Conservation (phyloP, 2,113 vertebrate genomes). For the Canis aureus region DNA sequence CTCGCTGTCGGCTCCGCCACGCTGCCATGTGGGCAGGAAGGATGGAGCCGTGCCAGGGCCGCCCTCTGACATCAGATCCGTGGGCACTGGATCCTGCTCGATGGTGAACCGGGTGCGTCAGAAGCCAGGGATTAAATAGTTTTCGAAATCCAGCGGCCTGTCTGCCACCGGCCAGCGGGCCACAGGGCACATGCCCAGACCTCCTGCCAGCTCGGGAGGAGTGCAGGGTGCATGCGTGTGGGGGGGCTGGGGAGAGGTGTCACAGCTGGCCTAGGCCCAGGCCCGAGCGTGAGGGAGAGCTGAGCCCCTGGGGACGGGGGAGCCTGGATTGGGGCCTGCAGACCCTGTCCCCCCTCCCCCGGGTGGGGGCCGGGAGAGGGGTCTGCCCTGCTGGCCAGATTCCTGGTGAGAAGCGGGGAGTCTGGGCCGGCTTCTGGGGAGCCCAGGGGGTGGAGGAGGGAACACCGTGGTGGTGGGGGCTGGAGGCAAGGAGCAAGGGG, state of each 20-base stretch:
- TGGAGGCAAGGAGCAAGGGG: neutral
- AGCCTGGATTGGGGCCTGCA: no score
- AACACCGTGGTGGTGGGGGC: no score
- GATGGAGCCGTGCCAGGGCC: neutral
- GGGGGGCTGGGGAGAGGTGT: neutral
- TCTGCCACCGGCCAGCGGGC: neutral
- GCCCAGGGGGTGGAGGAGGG: neutral
- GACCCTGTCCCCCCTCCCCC: neutral
- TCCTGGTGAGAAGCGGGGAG: neutral
- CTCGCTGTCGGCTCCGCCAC: neutral
- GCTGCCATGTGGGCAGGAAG: slow-evolving; percentile 50
- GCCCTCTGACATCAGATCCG: slow-evolving; percentile 65
- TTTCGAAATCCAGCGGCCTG: slow-evolving; percentile 59
- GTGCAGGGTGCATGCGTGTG: neutral
- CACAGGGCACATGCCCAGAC: neutral
- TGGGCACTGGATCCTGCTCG: slow-evolving; percentile 54
- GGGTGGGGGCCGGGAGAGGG: neutral
- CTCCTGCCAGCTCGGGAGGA: neutral
- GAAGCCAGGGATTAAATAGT: slow-evolving; percentile 61
- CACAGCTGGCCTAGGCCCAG: neutral
- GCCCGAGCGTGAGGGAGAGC: neutral
- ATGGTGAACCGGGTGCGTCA: slow-evolving; percentile 58
- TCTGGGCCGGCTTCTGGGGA: neutral
- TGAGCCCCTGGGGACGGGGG: neutral
- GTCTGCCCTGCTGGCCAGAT: neutral